Evolutionary conservation across 2,888 invertebrate genomes (phyloP), one percentile per base, ranked within the genome.

Genomic region (Dione juno): DNA sequence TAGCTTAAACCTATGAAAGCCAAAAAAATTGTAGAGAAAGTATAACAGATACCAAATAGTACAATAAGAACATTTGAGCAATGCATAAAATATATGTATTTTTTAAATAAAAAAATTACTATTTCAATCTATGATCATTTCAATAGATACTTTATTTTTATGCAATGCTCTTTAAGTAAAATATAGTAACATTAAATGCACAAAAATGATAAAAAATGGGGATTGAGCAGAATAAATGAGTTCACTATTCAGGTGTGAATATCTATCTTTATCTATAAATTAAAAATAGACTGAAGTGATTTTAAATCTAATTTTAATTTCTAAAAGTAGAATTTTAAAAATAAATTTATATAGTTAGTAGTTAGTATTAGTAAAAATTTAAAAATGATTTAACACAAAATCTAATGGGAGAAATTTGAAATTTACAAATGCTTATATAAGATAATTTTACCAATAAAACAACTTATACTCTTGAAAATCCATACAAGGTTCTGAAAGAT

Each of bases 201-300:
- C 52, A 86, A 85, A 85, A 86, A 77, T 85, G 87, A 86, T 81
- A 83, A 88, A 87, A 86, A 86, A 91, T 90, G 91, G 90, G 92
- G 92, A 89, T 88, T 85, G 86, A 88, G 89, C 92, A 92, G 92
- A 92, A 85, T 89, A 86, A 90, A 92, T 92, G 92, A 93, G 92
- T 90, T 88, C 79, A 85, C 84, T 80, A 81, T 82, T 67, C 77
- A 79, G 77, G 79, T 81, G 80, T 80, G 80, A 80, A 80, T 65
- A 48, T 79, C 77, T 79, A 45, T 11, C 52, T 59, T 59, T 37
- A 14, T 53, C 73, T 66, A 67, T 65, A 50, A 69, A 48, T 11
- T 37, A 66, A 57, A 37, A 74, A 43, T 19, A 63, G 54, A 53
- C 65, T 14, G 54, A 67, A 35, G 8, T 16, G 9, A 48, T 7